A percentile compares a stretch with the other conserved stretches of the same genome.
Conservation (phyloP, 2,797 vertebrate species). For the Clarias fuscus region DNA sequence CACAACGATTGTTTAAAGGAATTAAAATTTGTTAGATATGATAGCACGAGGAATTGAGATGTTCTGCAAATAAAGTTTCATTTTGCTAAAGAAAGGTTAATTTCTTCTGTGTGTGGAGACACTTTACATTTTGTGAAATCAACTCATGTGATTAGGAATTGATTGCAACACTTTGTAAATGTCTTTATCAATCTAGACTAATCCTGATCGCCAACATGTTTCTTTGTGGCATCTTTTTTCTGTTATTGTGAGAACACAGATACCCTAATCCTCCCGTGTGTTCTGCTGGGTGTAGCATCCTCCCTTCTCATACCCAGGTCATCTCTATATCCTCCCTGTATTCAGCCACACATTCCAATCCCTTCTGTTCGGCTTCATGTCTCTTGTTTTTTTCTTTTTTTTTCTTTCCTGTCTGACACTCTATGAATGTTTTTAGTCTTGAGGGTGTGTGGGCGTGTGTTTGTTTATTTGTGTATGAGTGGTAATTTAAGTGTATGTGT, state of each 20-base stretch:
- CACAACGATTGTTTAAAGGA: too few relatives aligned
- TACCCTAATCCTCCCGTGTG: slow-evolving; percentile 62
- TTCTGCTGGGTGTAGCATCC: slow-evolving; percentile 62
- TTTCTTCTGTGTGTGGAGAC: too few relatives aligned
- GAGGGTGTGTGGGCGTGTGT: slow-evolving; percentile 6
- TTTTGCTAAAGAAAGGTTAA: too few relatives aligned
- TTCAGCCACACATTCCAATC: slow-evolving; percentile 53
- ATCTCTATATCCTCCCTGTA: slow-evolving; percentile 60
- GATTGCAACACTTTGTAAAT: slow-evolving; percentile 11
- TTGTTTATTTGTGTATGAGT: slow-evolving; percentile 20
- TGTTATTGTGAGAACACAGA: slow-evolving; percentile 59
- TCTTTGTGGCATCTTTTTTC: slow-evolving; percentile 53
- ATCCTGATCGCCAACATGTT: slow-evolving; percentile 50
- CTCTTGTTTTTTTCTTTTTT: not conserved
- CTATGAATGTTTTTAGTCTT: slow-evolving; percentile 27
- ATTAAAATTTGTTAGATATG: too few relatives aligned
- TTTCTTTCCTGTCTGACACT: slow-evolving; percentile 14
- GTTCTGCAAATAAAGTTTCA: too few relatives aligned
- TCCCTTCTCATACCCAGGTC: slow-evolving; percentile 70
- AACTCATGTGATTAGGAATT: not conserved
- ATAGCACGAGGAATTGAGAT: too few relatives aligned
- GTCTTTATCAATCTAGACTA: slow-evolving; percentile 35
- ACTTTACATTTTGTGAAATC: not conserved
- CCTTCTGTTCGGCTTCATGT: slow-evolving; percentile 27
- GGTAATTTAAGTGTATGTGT: slow-evolving; percentile 20